These are phyloP conservation scores for Hippocampus mohnikei DNA, from an alignment of 2,113 vertebrate species.

Conservation along the genomic window DNA sequence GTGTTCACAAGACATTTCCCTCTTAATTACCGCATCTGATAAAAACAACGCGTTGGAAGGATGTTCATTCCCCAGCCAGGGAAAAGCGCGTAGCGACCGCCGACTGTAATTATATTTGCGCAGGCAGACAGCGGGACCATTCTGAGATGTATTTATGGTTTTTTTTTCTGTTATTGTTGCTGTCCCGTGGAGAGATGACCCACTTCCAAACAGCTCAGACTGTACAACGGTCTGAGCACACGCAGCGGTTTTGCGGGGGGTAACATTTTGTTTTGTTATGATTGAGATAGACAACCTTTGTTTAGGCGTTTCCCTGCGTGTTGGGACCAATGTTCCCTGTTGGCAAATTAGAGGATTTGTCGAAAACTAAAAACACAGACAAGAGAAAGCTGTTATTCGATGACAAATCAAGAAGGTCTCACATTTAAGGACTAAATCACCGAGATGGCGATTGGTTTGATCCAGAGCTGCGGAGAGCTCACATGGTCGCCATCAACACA, in stretches of 20 bases:
- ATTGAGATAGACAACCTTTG: conserved; percentile 6
- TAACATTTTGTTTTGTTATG: conserved; percentile 4
- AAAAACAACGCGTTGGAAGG: conserved; percentile 24
- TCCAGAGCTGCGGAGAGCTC: background rate
- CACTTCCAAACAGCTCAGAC: conserved; percentile 44
- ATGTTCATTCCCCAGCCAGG: conserved; percentile 28
- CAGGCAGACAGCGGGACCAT: conserved; percentile 29
- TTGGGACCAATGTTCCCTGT: background rate
- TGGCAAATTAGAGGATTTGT: conserved; percentile 8
- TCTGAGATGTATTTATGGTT: conserved; percentile 42
- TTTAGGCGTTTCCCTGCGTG: background rate
- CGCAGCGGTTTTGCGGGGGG: background rate
- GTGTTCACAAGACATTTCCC: conserved; percentile 25
- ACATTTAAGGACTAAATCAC: background rate
- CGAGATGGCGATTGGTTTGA: background rate
- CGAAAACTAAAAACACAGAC: background rate
- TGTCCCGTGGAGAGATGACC: conserved; percentile 56
- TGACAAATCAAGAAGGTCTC: no score
- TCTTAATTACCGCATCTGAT: conserved; percentile 16
- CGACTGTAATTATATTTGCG: conserved; percentile 37
- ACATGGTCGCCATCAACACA: background rate
- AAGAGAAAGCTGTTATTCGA: background rate
- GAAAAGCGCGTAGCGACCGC: background rate
- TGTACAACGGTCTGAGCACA: conserved; percentile 5
- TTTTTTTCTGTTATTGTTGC: conserved; percentile 36